Evolutionary conservation across 1,140 invertebrate species (phyloP).

Genomic region (Drosophila azteca): DNA sequence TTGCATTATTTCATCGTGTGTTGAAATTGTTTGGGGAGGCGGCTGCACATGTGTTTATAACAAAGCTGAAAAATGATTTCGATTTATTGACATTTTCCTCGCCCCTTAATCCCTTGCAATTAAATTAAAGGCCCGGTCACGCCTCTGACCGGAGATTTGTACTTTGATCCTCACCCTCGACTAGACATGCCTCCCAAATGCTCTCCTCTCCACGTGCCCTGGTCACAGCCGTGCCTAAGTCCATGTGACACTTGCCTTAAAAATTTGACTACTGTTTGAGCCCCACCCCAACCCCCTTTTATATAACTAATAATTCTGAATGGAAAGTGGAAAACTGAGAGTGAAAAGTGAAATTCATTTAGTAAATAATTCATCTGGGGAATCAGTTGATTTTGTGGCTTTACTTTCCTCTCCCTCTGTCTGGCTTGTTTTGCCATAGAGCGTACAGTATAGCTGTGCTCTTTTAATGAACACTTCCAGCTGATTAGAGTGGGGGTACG

Average conservation of each 20-base stretch:
- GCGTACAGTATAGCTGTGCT: too few relatives aligned
- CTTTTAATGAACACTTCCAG: too few relatives aligned
- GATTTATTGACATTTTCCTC: conserved; percentile 20
- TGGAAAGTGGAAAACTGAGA: not conserved
- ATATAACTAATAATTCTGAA: too few relatives aligned
- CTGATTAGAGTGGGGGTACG: too few relatives aligned
- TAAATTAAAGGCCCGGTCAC: conserved; percentile 44
- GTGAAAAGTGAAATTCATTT: not conserved
- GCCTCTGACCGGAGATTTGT: conserved; percentile 39
- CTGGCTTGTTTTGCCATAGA: too few relatives aligned
- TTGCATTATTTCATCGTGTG: conserved; percentile 70
- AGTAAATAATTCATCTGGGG: too few relatives aligned
- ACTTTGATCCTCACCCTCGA: conserved; percentile 37
- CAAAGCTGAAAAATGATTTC: conserved; percentile 13
- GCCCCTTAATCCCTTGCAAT: conserved; percentile 25
- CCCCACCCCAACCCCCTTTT: too few relatives aligned
- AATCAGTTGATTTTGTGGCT: too few relatives aligned
- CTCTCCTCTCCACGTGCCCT: conserved; percentile 60
- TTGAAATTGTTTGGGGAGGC: conserved; percentile 49
- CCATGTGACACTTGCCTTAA: too few relatives aligned
- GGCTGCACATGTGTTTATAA: conserved; percentile 41
- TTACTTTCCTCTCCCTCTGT: too few relatives aligned
- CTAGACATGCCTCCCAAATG: conserved; percentile 16
- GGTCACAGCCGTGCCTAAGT: conserved; percentile 32
- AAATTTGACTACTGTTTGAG: too few relatives aligned